Conservation (phyloP, 2,888 invertebrate species). For the Sphaerophoria taeniata region DNA sequence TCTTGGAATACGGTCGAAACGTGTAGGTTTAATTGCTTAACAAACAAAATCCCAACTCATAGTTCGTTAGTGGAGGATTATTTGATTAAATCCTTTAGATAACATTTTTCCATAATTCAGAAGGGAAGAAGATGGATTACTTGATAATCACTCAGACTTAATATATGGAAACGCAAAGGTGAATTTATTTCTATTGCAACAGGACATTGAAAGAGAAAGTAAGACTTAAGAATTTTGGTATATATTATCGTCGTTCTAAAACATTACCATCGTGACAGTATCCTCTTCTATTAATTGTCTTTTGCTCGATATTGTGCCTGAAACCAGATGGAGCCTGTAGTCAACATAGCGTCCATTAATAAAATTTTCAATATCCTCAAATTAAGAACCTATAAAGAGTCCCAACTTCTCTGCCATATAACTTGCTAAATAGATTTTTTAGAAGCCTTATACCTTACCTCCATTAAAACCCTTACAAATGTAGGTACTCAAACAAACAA, state of each 20-base stretch:
- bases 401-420: conserved; percentile 7
- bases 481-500: conserved; percentile 39
- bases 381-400: not conserved
- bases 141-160: not conserved
- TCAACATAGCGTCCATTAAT: not conserved
- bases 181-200: not conserved
- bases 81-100: conserved; percentile 49
- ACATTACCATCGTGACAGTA: too few species aligned
- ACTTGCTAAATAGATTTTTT: not conserved
- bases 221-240: too few species aligned
- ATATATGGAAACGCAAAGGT: not conserved
- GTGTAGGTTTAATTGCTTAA: conserved; percentile 46
- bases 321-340: too few species aligned
- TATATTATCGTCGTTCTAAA: too few species aligned
- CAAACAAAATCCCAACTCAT: conserved; percentile 65
- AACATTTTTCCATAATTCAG: not conserved
- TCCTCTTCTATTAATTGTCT: too few species aligned
- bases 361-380: not conserved
- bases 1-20: not conserved
- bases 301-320: too few species aligned
- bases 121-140: not conserved
- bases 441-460: not conserved
- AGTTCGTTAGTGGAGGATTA: conserved; percentile 63
- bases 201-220: too few species aligned
- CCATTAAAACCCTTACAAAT: conserved; percentile 43